Conservation (phyloP, 1,140 invertebrate species). For the Sycophaga agraensis region DNA sequence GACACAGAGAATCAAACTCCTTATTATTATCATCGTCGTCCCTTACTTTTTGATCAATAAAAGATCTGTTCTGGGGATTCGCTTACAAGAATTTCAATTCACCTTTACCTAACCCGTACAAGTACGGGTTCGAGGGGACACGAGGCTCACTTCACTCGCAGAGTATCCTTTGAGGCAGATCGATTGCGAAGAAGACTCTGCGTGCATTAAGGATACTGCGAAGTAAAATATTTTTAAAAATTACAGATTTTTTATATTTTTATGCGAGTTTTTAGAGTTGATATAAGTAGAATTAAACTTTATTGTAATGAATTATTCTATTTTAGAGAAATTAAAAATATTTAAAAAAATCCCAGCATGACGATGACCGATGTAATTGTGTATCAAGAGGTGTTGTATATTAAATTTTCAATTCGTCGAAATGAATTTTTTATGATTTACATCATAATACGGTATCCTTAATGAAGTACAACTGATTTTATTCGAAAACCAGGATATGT, state of each 20-base stretch:
- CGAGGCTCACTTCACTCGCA: slow-evolving; percentile 30
- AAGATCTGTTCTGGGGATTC: slow-evolving; percentile 51
- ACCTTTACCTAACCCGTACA: slow-evolving; percentile 18
- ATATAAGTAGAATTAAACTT: slow-evolving; percentile 33
- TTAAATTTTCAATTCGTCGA: slow-evolving; percentile 31
- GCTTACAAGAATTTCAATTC: slow-evolving; percentile 28
- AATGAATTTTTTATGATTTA: slow-evolving; percentile 31
- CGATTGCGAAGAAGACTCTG: slow-evolving; percentile 28
- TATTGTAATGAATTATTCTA: slow-evolving; percentile 33
- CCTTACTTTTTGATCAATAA: slow-evolving; percentile 52
- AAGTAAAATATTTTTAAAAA: slow-evolving; percentile 34
- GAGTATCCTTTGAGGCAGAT: slow-evolving; percentile 32
- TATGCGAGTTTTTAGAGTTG: slow-evolving; percentile 33
- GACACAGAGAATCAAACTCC: slow-evolving; percentile 46
- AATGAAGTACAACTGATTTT: slow-evolving; percentile 32
- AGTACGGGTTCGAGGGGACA: slow-evolving; percentile 20
- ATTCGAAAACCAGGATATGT: slow-evolving; percentile 30
- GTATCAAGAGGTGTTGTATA: slow-evolving; percentile 30
- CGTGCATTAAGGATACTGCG: slow-evolving; percentile 31
- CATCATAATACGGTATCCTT: slow-evolving; percentile 29
- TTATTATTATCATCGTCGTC: slow-evolving; percentile 51
- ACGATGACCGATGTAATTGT: slow-evolving; percentile 27
- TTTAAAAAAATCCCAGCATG: slow-evolving; percentile 26
- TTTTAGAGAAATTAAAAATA: slow-evolving; percentile 31
- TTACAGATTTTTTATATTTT: slow-evolving; percentile 34